Percentiles rank a stretch among this genome's conserved stretches.
phyloP scores from a whole-genome alignment of 2,113 vertebrate species.

The Gallinago jamesoni region DNA sequence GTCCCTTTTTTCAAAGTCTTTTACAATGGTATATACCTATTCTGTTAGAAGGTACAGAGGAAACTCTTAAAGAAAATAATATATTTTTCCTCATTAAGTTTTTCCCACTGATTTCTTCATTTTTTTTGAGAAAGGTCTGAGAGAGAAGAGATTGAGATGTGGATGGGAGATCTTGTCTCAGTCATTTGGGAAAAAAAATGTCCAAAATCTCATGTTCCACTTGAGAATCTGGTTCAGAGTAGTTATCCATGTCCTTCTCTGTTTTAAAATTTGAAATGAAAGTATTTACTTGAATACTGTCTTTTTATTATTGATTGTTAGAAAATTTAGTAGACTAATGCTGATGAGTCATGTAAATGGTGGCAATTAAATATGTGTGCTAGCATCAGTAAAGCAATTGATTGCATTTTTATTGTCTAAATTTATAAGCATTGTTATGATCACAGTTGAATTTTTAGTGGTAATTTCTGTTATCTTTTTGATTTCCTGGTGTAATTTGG shows the following conservation, averaged over 20 bases:
- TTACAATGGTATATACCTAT: background rate
- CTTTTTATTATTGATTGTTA: background rate
- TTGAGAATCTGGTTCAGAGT: background rate
- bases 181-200: background rate
- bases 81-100: background rate
- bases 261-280: background rate
- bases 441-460: background rate
- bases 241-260: background rate
- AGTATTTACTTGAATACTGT: background rate
- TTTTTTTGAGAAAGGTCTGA: background rate
- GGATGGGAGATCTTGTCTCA: background rate
- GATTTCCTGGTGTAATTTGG: background rate
- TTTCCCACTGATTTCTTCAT: background rate
- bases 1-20: background rate
- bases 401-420: background rate
- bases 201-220: background rate
- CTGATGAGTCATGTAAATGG: background rate
- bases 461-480: background rate
- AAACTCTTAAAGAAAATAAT: background rate
- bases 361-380: background rate
- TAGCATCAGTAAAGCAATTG: background rate
- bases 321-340: background rate
- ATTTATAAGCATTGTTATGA: background rate
- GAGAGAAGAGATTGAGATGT: background rate
- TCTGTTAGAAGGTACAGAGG: background rate